Conservation (phyloP, 2,113 vertebrate species). For the Alexandromys fortis region DNA sequence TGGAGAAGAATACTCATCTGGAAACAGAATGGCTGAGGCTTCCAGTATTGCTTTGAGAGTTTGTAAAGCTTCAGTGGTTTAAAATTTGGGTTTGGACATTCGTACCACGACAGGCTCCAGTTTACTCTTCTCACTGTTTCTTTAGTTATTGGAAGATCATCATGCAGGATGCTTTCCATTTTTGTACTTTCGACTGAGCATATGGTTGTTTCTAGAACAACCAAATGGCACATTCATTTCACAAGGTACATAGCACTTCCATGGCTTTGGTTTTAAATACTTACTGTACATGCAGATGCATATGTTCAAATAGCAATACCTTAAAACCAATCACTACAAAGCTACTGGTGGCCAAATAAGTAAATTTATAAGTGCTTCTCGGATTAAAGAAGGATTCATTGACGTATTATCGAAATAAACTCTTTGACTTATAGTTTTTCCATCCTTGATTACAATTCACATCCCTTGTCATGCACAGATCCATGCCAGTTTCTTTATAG, state of each 20-base stretch:
- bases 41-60: not conserved
- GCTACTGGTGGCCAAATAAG: not conserved
- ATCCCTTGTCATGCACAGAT: not conserved
- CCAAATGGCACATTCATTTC: not conserved
- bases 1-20: not conserved
- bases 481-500: not conserved
- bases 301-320: not conserved
- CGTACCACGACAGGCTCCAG: not conserved
- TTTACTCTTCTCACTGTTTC: not conserved
- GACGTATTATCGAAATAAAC: conserved; percentile 20
- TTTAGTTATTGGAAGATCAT: conserved; percentile 25
- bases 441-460: not conserved
- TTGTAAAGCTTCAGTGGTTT: conserved; percentile 45
- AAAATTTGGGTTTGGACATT: conserved; percentile 54
- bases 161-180: not conserved
- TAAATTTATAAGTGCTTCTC: conserved; percentile 10
- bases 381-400: conserved; percentile 33
- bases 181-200: not conserved
- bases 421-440: not conserved
- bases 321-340: conserved; percentile 41
- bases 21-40: conserved; percentile 31
- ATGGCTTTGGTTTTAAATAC: conserved; percentile 8
- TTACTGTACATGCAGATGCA: conserved; percentile 18
- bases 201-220: not conserved
- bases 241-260: not conserved